phyloP scores from a whole-genome alignment of 2,888 invertebrate species.

The Cheilosia variabilis region DNA sequence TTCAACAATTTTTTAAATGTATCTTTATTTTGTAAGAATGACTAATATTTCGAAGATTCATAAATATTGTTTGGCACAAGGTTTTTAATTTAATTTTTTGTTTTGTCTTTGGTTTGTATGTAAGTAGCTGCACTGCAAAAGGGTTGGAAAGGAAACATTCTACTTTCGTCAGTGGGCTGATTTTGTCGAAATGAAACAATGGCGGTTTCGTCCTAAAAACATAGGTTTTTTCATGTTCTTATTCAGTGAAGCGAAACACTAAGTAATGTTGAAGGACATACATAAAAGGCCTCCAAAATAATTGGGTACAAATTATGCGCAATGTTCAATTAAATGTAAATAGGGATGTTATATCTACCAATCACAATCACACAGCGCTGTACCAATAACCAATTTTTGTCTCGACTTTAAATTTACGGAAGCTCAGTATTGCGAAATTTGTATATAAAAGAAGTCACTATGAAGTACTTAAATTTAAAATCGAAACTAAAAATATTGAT shows the following conservation, averaged over 20 bases:
- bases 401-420: too few species aligned
- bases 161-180: not conserved
- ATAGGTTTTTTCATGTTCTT: not conserved
- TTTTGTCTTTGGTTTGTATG: not conserved
- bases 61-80: conserved; percentile 57
- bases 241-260: not conserved
- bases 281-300: too few species aligned
- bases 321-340: too few species aligned
- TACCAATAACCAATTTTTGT: too few species aligned
- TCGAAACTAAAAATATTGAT: too few species aligned
- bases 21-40: conserved; percentile 46
- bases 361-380: too few species aligned
- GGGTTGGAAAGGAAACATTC: conserved; percentile 1
- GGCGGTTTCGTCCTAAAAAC: not conserved
- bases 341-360: too few species aligned
- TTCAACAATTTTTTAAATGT: conserved; percentile 53
- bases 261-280: not conserved
- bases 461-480: too few species aligned
- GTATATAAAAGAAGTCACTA: too few species aligned
- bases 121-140: conserved; percentile 9
- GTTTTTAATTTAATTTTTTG: conserved; percentile 9
- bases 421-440: too few species aligned
- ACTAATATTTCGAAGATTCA: conserved; percentile 18
- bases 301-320: too few species aligned
- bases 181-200: too few species aligned